Evolutionary conservation across 1,140 invertebrate species (phyloP).

Genomic region (Sitobion miscanthi): DNA sequence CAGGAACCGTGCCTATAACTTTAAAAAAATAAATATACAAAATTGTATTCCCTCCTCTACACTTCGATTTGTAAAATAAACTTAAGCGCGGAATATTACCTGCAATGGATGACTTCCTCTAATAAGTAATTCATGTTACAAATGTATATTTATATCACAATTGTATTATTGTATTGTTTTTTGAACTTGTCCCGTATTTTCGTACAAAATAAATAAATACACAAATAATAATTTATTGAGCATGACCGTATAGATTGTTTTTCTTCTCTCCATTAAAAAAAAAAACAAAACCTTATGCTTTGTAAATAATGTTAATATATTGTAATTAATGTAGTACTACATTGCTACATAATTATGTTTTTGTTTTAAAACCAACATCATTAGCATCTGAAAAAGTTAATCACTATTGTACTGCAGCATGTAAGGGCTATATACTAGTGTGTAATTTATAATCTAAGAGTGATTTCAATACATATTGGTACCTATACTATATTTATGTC

Average conservation of each 20-base stretch:
- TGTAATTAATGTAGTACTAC: not conserved
- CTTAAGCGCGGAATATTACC: not conserved
- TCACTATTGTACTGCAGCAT: too few species aligned
- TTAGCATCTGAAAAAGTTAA: not conserved
- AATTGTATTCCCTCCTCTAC: not conserved
- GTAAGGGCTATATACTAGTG: too few species aligned
- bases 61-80: not conserved
- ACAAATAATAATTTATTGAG: too few species aligned
- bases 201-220: too few species aligned
- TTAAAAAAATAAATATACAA: not conserved
- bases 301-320: not conserved
- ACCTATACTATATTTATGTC: not conserved
- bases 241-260: too few species aligned
- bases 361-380: not conserved
- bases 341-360: not conserved
- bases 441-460: not conserved
- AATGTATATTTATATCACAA: too few species aligned
- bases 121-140: not conserved
- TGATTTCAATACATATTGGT: not conserved
- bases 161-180: too few species aligned
- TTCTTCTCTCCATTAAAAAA: too few species aligned
- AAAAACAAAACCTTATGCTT: not conserved
- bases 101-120: not conserved
- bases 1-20: not conserved
- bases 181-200: too few species aligned